Conservation (phyloP, 2,797 vertebrate species). For the Pangasius djambal region DNA sequence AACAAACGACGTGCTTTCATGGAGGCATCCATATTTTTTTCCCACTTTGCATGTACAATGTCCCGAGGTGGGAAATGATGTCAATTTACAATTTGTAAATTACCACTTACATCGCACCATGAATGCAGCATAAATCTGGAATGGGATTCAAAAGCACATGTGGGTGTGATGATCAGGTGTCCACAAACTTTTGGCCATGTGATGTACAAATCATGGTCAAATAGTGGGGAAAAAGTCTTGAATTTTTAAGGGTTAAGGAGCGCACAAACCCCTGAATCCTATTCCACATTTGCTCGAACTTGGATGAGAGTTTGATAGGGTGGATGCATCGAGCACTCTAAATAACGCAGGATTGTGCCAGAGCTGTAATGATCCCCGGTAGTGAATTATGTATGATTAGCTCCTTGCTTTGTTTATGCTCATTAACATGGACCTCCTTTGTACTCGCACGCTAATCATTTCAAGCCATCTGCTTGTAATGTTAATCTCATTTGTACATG, state of each 20-base stretch:
- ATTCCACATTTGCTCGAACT: neutral
- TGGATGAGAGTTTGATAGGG: neutral
- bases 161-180: neutral
- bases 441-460: slow-evolving; percentile 8
- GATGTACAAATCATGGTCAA: too few species aligned
- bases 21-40: neutral
- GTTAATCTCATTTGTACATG: slow-evolving; percentile 53
- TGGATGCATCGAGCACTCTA: neutral
- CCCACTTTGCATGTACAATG: too few species aligned
- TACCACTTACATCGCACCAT: neutral
- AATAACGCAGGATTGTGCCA: neutral
- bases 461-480: slow-evolving; percentile 14
- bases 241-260: neutral
- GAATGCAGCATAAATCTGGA: neutral
- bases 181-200: neutral
- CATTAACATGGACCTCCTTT: slow-evolving; percentile 26
- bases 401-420: slow-evolving; percentile 42
- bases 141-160: neutral
- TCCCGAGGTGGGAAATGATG: neutral
- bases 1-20: neutral
- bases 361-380: neutral
- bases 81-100: neutral
- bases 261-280: neutral
- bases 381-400: slow-evolving; percentile 32
- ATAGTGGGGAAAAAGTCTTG: neutral